Evolutionary conservation across 2,888 invertebrate species (phyloP), one percentile per base, ranked within the genome.

Genomic region (Drosophila tripunctata): DNA sequence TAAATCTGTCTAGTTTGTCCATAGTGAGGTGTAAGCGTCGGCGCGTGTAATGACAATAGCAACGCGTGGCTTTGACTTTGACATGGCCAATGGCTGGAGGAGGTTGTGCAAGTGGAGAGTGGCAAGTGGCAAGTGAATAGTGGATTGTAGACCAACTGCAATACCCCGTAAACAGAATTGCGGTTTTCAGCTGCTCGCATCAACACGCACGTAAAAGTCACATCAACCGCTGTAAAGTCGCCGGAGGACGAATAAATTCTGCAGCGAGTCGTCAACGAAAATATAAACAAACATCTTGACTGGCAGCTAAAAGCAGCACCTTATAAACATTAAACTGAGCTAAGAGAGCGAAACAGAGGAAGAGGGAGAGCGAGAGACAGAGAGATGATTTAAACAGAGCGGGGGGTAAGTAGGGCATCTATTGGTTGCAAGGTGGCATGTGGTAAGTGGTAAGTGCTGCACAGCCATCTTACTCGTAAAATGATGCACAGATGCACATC

Each of bases 11-110:
- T 27, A 6, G 8, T 27, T 10, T 10, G 10, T 27, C 27, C 27
- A 27, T 10, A 27, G 27, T 27, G 27, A 8, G 64, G 66, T 81
- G 85, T 87, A 82, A 87, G 81, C 82, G 77, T 50, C 63, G 71
- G 78, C 85, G 87, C 87, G 87, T 87, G 85, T 82, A 82, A 87
- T 77, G 81, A 87, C 84, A 83, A 87, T 71, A 62, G 80, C 44
- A 41, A 58, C 70, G 80, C 80, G 61, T 79, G 87, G 77, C 71
- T 83, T 86, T 83, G 78, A 78, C 87, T 83, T 83, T 86, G 84
- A 83, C 77, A 66, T 65, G 81, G 62, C 81, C 87, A 57, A 56
- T 67, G 75, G 85, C 54, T 41, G 44, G 27, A 17, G 12, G 15
- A 21, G 41, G 15, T 12, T 17, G 24, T 35, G 33, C 15, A 1